Conservation (phyloP, 2,797 vertebrate species). For the Malurus leucopterus region DNA sequence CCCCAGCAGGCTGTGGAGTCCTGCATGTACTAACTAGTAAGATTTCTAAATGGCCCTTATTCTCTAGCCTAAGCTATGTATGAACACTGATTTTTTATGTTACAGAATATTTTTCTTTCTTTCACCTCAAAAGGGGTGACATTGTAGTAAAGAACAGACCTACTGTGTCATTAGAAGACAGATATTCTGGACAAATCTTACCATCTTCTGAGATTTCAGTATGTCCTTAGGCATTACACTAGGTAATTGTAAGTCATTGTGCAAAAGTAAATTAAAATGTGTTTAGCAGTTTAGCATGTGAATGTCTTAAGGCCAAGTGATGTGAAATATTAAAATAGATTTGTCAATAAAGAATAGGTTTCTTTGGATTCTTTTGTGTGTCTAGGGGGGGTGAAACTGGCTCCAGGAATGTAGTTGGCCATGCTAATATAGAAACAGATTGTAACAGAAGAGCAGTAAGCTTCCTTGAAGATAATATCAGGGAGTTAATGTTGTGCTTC, state of each 20-base stretch:
- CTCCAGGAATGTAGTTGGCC: not conserved
- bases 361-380: not conserved
- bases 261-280: conserved; percentile 28
- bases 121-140: not conserved
- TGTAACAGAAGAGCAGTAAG: not conserved
- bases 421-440: not conserved
- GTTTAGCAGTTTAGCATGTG: not conserved
- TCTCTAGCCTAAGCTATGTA: not conserved
- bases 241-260: not conserved
- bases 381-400: not conserved
- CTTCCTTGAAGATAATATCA: not conserved
- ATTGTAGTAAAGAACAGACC: not conserved
- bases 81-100: not conserved
- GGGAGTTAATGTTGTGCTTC: not conserved
- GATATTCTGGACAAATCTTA: not conserved
- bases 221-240: not conserved
- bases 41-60: not conserved
- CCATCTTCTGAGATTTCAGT: not conserved
- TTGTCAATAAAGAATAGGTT: not conserved
- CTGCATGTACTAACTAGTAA: not conserved
- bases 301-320: not conserved
- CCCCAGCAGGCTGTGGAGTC: not conserved
- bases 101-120: not conserved
- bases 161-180: not conserved
- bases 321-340: conserved; percentile 16